These are phyloP conservation scores for Proales similis DNA, from an alignment of 1,140 invertebrate species.

Conservation along the genomic window DNA sequence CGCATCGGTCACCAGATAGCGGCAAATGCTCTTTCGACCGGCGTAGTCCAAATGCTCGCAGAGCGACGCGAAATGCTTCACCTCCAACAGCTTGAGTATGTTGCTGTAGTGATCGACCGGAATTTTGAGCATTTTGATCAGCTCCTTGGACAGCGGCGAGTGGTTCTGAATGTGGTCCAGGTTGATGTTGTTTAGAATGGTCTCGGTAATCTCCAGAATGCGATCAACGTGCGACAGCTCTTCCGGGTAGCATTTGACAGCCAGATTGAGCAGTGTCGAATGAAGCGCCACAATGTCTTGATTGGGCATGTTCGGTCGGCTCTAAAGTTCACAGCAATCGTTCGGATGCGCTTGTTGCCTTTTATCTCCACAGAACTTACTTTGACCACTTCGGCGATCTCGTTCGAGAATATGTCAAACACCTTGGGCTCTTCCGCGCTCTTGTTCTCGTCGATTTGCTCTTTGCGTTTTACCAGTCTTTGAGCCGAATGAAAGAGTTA, in stretches of 20 bases:
- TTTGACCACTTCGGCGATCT: constrained; percentile 88
- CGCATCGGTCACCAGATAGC: constrained; percentile 77
- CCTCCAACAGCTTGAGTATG: constrained; percentile 55
- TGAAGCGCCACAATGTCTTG: constrained; percentile 94
- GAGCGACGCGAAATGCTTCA: constrained; percentile 74
- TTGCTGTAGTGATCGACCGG: constrained; percentile 89
- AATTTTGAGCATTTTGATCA: constrained; percentile 83
- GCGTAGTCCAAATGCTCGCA: constrained; percentile 81
- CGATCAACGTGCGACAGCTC: constrained; percentile 89
- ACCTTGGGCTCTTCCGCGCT: constrained; percentile 80
- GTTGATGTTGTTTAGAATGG: constrained; percentile 71
- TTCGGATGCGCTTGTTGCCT: background rate
- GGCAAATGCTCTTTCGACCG: constrained; percentile 74
- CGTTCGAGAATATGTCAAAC: constrained; percentile 96
- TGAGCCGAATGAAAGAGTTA: background rate
- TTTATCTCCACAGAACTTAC: constrained; percentile 51
- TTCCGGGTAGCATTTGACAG: constrained; percentile 90
- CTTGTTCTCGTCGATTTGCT: background rate
- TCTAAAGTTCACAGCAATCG: constrained; percentile 55
- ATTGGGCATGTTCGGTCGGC: constrained; percentile 79
- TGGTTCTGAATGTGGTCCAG: constrained; percentile 65
- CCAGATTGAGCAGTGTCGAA: constrained; percentile 85
- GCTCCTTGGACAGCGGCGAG: constrained; percentile 78
- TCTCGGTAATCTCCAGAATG: constrained; percentile 76
- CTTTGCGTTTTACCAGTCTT: background rate